Evolutionary conservation across 2,888 invertebrate species (phyloP), one percentile per base, ranked within the genome.

Genomic region (Drosophila kuntzei): DNA sequence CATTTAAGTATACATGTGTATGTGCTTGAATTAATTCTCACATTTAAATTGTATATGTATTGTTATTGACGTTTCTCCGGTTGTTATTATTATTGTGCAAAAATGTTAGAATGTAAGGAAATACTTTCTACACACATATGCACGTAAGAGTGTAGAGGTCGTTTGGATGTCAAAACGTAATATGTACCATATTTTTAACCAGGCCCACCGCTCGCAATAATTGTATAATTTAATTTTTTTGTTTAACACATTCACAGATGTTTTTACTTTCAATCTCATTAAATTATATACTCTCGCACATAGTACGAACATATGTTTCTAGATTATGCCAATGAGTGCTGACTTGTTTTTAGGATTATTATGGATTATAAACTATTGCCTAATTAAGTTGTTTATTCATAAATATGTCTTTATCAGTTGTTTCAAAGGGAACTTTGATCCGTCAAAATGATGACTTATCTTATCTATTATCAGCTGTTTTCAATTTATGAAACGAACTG

Each of bases 111-210:
- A 50, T 50, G 32, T 22, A 34, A 43, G 16, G 3, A n/a, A 34
- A 22, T 22, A 22, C 14, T 20, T 34, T 36, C 16, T 43, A 27
- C 8, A 34, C 27, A 27, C 27, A 9, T 32, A 43, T 50, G 20
- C 14, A 37, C 36, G 20, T 27, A 25, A 27, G 16, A 27, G 22
- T 18, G 39, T 68, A 71, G 78, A 89, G 90, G 90, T 81, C 87
- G 76, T 67, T 70, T 79, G 71, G 78, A 90, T 83, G 90, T 90
- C 89, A 80, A 67, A 68, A 65, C 16, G 39, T 34, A 29, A 51
- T 36, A 5, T 3, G 44, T 1, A 29, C 16, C 46, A 64, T 43
- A 43, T 47, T 37, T 58, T n/a, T 58, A 54, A 54, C 41, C 32
- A 20, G 54, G 11, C 4, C 16, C 8, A 2, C n/a, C 11, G n/a